These are phyloP conservation scores for Cygnus olor DNA, from an alignment of 2,797 vertebrate species.

Conservation along the genomic window DNA sequence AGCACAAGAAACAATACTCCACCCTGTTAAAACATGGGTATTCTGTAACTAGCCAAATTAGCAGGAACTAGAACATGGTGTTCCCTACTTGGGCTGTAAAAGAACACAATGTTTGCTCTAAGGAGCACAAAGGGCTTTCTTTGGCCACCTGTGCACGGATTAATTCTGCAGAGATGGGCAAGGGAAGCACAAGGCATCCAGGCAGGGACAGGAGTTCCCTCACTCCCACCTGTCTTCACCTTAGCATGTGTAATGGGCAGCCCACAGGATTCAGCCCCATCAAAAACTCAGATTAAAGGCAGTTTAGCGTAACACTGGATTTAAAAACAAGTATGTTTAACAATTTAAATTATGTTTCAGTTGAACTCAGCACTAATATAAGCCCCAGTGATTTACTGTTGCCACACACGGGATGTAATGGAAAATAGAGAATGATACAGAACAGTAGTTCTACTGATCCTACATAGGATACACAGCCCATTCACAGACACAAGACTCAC, in stretches of 20 bases:
- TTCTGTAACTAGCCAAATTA: background rate
- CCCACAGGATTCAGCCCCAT: background rate
- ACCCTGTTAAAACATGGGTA: too few relatives aligned
- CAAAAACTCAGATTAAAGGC: background rate
- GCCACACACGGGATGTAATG: too few relatives aligned
- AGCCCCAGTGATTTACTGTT: background rate
- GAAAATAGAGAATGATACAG: background rate
- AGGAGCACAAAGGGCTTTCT: background rate
- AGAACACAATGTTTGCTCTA: background rate
- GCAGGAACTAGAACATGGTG: background rate
- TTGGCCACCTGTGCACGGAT: background rate
- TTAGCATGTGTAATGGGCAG: background rate
- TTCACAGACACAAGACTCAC: background rate
- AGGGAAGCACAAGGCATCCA: background rate
- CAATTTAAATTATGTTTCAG: background rate
- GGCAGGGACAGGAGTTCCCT: background rate
- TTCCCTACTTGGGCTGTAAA: background rate
- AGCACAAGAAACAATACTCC: background rate
- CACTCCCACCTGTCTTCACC: background rate
- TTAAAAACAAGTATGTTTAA: too few relatives aligned
- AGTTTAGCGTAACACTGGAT: background rate
- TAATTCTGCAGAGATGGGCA: background rate
- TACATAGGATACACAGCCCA: background rate
- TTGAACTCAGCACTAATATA: background rate
- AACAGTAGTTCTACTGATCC: background rate